Percentiles rank a stretch among this genome's conserved stretches.
These are phyloP conservation scores for Bombus waltoni DNA, from an alignment of 1,140 invertebrate species.

Conservation along the genomic window DNA sequence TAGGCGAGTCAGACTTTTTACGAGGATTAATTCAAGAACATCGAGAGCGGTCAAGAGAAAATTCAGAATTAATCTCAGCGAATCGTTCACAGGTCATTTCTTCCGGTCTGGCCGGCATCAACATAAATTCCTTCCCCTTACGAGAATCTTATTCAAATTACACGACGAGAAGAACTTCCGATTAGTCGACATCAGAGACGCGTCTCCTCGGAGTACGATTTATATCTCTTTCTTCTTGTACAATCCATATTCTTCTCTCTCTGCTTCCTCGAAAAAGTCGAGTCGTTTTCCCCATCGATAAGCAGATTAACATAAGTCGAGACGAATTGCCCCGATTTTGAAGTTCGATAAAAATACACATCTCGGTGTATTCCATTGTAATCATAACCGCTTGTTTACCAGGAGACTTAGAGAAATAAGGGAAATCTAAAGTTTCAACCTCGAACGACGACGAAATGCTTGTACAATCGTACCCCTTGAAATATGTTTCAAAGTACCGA, in stretches of 20 bases:
- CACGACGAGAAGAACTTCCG: constrained; percentile 20
- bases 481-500: too few species aligned
- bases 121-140: constrained; percentile 69
- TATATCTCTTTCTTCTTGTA: neutral
- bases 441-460: too few species aligned
- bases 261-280: too few species aligned
- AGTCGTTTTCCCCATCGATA: neutral
- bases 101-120: constrained; percentile 55
- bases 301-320: neutral
- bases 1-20: neutral
- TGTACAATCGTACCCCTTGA: too few species aligned
- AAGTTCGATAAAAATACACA: neutral
- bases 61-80: constrained; percentile 53
- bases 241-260: too few species aligned
- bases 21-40: constrained; percentile 42
- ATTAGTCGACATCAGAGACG: constrained; percentile 67
- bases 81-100: constrained; percentile 74
- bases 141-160: constrained; percentile 72
- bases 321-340: neutral
- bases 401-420: too few species aligned
- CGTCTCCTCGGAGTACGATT: neutral
- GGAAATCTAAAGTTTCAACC: too few species aligned
- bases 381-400: too few species aligned
- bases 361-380: too few species aligned
- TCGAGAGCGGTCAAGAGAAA: constrained; percentile 1